Evolutionary conservation across 2,797 vertebrate genomes (phyloP), one percentile per base, ranked within the genome.

Genomic region (Meriones psammophilus): DNA sequence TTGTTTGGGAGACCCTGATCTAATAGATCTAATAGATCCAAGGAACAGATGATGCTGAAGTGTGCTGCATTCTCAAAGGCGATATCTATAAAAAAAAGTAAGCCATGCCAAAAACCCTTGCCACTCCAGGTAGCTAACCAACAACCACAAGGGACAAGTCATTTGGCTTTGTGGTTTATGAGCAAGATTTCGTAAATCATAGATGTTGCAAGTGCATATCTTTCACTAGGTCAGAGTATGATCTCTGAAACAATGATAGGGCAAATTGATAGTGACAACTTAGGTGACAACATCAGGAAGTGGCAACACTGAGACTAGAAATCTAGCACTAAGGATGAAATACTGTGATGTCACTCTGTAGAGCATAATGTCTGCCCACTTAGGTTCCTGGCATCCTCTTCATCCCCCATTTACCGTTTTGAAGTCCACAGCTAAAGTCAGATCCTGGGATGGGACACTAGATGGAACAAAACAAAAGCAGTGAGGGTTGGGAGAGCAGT

Each of bases 131-230:
- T 78, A 73, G 12, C 56, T 50, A 50, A 74, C 86, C 56, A 94
- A 84, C 26, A 71, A 94, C 33, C 42, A 71, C 10, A 12, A 89
- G 58, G 58, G 85, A 56, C 68, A 92, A 92, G 50, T 3, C 8
- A 8, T 3, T 66, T 83, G 36, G n/a, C n/a, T 95, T 81, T 74
- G 46, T 92, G 83, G n/a, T n/a, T 94, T 87, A 58, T 56, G 18
- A 76, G 81, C 2, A 86, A 24, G 30, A 13, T 28, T 88, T 30
- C 18, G 6, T 85, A 80, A 88, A 56, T 81, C 76, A 74, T 13
- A 78, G 66, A 86, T 15, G 13, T 22, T 64, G 26, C 24, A 71
- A 76, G 20, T 62, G 3, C 14, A 26, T 81, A 8, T 81, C 73
- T 81, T 92, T 54, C 9, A 26, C 28, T 33, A 85, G 50, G 36